A percentile compares a stretch with the other conserved stretches of the same genome.
phyloP scores from a whole-genome alignment of 2,888 invertebrate genomes.

The Eudasyphora cyanicolor region DNA sequence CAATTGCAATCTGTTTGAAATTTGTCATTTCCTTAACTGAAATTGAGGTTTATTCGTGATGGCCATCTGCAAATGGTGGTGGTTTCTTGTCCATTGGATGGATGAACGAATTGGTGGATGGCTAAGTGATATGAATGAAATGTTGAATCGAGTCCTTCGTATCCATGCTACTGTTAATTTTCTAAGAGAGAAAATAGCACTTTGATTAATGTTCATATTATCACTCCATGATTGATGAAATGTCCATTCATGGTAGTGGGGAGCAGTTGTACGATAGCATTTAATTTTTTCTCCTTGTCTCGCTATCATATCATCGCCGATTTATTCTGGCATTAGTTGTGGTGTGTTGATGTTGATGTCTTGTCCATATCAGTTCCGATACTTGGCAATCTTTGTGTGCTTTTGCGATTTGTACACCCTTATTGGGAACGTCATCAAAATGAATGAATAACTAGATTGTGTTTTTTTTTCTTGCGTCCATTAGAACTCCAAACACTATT shows the following conservation, averaged over 20 bases:
- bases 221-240: conserved; percentile 24
- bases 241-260: conserved; percentile 7
- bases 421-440: not conserved
- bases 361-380: not conserved
- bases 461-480: not conserved
- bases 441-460: not conserved
- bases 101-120: not conserved
- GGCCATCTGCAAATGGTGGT: not conserved
- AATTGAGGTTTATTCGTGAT: not conserved
- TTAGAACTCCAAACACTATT: not conserved
- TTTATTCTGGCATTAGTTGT: not conserved
- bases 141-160: not conserved
- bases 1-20: not conserved
- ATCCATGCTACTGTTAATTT: not conserved
- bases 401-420: not conserved
- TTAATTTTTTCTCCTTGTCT: not conserved
- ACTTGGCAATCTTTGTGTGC: not conserved
- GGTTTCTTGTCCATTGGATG: not conserved
- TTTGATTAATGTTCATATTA: conserved; percentile 23
- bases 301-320: not conserved
- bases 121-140: not conserved
- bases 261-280: not conserved
- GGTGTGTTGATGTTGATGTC: not conserved
- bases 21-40: not conserved
- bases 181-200: conserved; percentile 1